These are phyloP conservation scores for Merluccius polli DNA, from an alignment of 2,797 vertebrate genomes.

Conservation along the genomic window DNA sequence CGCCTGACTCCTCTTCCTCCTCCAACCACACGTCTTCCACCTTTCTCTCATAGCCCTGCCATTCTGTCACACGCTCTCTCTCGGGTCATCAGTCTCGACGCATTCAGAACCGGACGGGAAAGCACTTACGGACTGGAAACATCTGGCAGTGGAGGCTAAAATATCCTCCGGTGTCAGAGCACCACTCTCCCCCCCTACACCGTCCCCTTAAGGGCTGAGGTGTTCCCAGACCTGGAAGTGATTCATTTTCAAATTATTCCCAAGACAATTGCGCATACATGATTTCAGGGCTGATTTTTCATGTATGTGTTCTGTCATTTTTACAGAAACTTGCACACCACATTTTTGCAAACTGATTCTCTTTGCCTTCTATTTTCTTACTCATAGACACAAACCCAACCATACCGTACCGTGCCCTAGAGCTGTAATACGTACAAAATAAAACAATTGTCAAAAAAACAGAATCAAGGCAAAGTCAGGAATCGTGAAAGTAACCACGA, in stretches of 20 bases:
- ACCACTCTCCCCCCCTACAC: background rate
- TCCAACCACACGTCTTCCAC: conserved; percentile 31
- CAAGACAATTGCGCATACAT: conserved; percentile 39
- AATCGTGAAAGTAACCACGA: conserved; percentile 67
- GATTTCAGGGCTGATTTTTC: conserved; percentile 29
- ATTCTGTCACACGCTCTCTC: conserved; percentile 60
- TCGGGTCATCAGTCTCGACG: conserved; percentile 66
- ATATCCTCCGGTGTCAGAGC: conserved; percentile 19
- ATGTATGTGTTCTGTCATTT: conserved; percentile 6
- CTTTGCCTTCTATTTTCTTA: background rate
- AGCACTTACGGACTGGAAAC: conserved; percentile 58
- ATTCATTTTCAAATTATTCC: conserved; percentile 66
- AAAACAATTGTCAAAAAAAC: conserved; percentile 28
- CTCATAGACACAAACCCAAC: background rate
- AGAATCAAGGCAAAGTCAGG: conserved; percentile 70
- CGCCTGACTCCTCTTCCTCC: conserved; percentile 25
- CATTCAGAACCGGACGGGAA: conserved; percentile 49
- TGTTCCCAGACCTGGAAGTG: conserved; percentile 56
- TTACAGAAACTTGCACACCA: conserved; percentile 15
- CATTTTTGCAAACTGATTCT: background rate
- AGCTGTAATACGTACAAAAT: conserved; percentile 53
- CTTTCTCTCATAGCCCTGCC: conserved; percentile 56
- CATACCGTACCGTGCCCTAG: conserved; percentile 13
- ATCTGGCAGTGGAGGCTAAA: conserved; percentile 42
- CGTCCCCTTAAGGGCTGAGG: conserved; percentile 26